phyloP scores from a whole-genome alignment of 2,797 vertebrate species.

The Phoxinus dragarum region DNA sequence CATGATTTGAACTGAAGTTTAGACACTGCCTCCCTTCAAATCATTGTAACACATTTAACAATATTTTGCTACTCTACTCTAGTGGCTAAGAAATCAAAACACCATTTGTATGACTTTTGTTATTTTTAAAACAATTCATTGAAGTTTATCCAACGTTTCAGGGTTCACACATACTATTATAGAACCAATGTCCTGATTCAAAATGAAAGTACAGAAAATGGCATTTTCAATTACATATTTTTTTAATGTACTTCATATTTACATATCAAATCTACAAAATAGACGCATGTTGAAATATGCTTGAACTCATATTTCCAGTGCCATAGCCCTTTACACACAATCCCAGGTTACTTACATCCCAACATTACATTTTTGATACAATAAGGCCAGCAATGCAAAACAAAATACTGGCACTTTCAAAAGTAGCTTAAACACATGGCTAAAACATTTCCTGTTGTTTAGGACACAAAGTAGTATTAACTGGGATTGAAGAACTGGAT shows the following conservation, averaged over 20 bases:
- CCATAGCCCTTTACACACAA: conserved; percentile 76
- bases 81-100: neutral
- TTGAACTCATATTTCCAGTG: conserved; percentile 64
- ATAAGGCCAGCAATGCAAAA: conserved; percentile 62
- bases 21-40: neutral
- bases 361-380: conserved; percentile 68
- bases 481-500: conserved; percentile 66
- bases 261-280: conserved; percentile 86
- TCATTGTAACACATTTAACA: neutral
- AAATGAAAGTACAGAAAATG: neutral
- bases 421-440: conserved; percentile 67
- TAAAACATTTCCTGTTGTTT: conserved; percentile 68
- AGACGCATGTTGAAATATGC: conserved; percentile 79
- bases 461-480: conserved; percentile 69
- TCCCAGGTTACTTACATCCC: conserved; percentile 63
- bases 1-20: neutral
- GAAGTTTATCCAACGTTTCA: neutral
- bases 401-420: conserved; percentile 61
- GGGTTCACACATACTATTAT: neutral
- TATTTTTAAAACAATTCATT: neutral
- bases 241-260: conserved; percentile 80
- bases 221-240: conserved; percentile 71
- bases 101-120: neutral
- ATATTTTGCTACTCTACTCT: no score
- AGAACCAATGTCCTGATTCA: neutral